phyloP scores from a whole-genome alignment of 2,113 vertebrate genomes.

The Ifrita kowaldi region DNA sequence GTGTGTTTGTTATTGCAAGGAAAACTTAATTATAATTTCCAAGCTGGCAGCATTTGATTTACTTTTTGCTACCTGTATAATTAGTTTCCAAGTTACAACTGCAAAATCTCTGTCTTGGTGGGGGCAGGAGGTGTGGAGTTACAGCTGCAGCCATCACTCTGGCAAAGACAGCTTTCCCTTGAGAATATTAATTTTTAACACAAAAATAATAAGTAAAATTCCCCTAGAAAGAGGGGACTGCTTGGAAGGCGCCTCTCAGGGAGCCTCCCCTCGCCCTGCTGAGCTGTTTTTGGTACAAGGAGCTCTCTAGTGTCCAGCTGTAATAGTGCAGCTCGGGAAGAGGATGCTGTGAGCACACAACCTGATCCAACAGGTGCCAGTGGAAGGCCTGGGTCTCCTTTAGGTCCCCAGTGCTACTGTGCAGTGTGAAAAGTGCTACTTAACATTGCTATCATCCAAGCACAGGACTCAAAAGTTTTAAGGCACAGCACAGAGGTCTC shows the following conservation, averaged over 20 bases:
- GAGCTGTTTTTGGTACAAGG: constrained; percentile 7
- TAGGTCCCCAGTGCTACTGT: background rate
- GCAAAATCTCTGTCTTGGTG: background rate
- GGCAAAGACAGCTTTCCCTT: background rate
- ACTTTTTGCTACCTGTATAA: constrained; percentile 19
- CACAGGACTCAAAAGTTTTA: background rate
- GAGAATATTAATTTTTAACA: constrained; percentile 2
- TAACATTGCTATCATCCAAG: background rate
- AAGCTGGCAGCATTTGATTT: constrained; percentile 50
- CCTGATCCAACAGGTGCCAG: background rate
- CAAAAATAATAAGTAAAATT: background rate
- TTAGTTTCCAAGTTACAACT: constrained; percentile 21
- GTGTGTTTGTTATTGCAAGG: constrained; percentile 17
- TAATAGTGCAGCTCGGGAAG: background rate
- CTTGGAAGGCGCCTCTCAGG: background rate
- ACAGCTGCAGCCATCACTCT: background rate
- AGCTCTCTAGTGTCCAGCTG: constrained; percentile 31
- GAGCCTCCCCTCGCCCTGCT: background rate
- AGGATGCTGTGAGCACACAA: background rate
- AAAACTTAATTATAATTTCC: constrained; percentile 57
- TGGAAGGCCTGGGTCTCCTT: background rate
- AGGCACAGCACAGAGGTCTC: background rate
- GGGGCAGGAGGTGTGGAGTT: background rate
- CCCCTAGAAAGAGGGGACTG: background rate
- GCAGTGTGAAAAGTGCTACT: background rate